Evolutionary conservation across 1,140 invertebrate genomes (phyloP).

Genomic region (Lineus longissimus): DNA sequence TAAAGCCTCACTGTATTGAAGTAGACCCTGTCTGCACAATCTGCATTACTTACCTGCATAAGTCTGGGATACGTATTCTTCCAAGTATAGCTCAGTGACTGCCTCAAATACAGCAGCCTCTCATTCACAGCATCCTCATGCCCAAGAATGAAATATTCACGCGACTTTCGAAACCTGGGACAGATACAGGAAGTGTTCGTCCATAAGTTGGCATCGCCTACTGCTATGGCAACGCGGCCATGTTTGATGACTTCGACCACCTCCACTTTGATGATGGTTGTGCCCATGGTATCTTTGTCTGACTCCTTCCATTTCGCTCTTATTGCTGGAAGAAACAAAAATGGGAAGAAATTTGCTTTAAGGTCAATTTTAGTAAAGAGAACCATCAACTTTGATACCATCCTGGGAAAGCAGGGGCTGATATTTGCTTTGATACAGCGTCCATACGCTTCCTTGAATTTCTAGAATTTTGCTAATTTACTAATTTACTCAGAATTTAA

Average conservation of each 20-base stretch:
- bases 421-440: no score
- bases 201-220: constrained; percentile 28
- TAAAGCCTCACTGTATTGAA: no score
- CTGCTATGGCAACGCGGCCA: constrained; percentile 19
- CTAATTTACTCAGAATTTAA: no score
- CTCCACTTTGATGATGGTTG: constrained; percentile 23
- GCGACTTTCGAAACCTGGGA: constrained; percentile 20
- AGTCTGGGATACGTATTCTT: no score
- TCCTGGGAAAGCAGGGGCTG: no score
- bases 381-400: no score
- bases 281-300: constrained; percentile 19
- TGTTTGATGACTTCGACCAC: constrained; percentile 26
- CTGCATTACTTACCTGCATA: no score
- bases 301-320: constrained; percentile 19
- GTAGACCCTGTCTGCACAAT: no score
- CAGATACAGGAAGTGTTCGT: constrained; percentile 33
- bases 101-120: constrained; percentile 26
- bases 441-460: no score
- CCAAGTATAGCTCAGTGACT: no score
- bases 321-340: constrained; percentile 18
- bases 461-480: no score
- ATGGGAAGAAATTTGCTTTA: constrained; percentile 25
- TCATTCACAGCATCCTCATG: constrained; percentile 22
- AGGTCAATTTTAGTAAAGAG: no score
- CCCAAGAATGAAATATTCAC: constrained; percentile 27